Evolutionary conservation across 2,113 vertebrate species (phyloP).

Genomic region (Chamaetylas fuelleborni): DNA sequence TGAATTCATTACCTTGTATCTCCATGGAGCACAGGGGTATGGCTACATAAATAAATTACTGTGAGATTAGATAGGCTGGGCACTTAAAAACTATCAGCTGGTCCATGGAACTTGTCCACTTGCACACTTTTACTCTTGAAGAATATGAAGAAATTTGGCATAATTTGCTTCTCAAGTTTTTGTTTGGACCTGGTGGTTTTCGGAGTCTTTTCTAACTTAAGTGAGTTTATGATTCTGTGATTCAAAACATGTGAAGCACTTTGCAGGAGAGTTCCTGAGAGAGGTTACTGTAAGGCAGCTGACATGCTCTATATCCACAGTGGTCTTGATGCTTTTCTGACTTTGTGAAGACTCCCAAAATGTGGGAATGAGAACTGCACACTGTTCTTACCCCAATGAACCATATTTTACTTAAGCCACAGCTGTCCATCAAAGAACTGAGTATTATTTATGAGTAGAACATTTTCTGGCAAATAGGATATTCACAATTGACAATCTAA

Average conservation of each 20-base stretch:
- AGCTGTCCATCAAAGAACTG: background rate
- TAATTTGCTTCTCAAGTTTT: background rate
- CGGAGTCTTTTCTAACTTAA: background rate
- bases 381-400: background rate
- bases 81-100: background rate
- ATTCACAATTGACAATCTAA: background rate
- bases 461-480: background rate
- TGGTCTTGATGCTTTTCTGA: background rate
- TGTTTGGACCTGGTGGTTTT: background rate
- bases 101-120: background rate
- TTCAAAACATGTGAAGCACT: background rate
- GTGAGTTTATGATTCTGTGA: background rate
- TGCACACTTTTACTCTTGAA: background rate
- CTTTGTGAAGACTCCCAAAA: background rate
- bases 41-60: constrained; percentile 19
- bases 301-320: background rate
- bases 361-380: background rate
- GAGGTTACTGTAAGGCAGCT: background rate
- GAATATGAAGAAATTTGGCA: background rate
- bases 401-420: background rate
- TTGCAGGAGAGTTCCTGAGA: background rate
- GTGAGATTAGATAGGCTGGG: background rate
- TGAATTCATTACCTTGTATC: background rate
- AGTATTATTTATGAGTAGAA: background rate
- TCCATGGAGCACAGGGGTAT: background rate